These are phyloP conservation scores for Coreoperca whiteheadi DNA, from an alignment of 2,113 vertebrate species.

Conservation along the genomic window DNA sequence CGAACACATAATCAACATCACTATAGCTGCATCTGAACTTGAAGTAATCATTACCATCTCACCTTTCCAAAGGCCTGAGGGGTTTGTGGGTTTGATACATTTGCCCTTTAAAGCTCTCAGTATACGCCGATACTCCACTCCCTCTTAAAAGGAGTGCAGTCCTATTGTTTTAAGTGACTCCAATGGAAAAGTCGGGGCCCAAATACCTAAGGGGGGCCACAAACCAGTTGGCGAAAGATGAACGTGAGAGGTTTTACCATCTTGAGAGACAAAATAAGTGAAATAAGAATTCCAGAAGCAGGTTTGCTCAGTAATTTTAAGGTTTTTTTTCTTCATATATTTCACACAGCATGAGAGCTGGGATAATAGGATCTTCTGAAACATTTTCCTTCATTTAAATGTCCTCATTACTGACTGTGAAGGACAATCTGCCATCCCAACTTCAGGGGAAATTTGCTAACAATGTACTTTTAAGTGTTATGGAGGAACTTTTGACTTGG, in stretches of 20 bases:
- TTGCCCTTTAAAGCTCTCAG: background rate
- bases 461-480: conserved; percentile 2
- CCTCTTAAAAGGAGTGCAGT: too few species aligned
- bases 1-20: background rate
- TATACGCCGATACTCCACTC: background rate
- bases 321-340: background rate
- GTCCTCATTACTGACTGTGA: conserved; percentile 20
- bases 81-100: background rate
- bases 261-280: conserved; percentile 4
- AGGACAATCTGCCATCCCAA: background rate
- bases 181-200: background rate
- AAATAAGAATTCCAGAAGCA: background rate
- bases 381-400: conserved; percentile 40
- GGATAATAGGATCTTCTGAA: conserved; percentile 21
- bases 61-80: background rate
- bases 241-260: background rate
- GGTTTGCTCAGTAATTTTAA: conserved; percentile 6
- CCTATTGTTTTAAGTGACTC: conserved; percentile 3
- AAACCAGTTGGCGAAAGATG: background rate
- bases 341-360: background rate
- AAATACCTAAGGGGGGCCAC: background rate
- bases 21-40: background rate
- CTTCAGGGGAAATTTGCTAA: background rate
- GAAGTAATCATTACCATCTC: background rate
- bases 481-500: background rate